Conservation (phyloP, 2,888 invertebrate species). For the Halocaridina rubra region DNA sequence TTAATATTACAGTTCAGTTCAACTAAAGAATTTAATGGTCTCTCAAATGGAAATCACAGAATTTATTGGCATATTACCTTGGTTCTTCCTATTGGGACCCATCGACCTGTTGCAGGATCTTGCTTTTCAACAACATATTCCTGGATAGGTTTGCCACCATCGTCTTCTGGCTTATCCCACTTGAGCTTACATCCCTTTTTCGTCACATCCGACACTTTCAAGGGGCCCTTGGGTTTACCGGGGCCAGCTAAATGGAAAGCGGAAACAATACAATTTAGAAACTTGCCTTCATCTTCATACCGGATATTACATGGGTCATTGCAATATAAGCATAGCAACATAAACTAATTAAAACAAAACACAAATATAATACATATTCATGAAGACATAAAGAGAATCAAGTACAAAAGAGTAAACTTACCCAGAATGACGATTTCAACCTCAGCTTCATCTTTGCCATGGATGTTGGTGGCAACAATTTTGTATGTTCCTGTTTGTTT, state of each 20-base stretch:
- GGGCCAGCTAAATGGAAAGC: conserved; percentile 86
- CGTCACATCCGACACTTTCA: conserved; percentile 86
- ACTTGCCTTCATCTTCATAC: too few relatives aligned
- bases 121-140: conserved; percentile 94
- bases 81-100: conserved; percentile 84
- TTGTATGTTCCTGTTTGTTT: conserved; percentile 91
- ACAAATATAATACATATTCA: background rate
- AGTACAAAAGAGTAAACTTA: too few relatives aligned
- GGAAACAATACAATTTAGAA: too few relatives aligned
- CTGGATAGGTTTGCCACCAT: conserved; percentile 92
- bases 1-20: too few relatives aligned
- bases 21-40: too few relatives aligned
- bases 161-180: conserved; percentile 95
- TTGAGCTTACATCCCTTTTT: conserved; percentile 87
- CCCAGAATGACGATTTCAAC: conserved; percentile 91
- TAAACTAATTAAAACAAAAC: too few relatives aligned
- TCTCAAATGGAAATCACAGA: too few relatives aligned
- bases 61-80: too few relatives aligned
- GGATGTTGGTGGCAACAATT: conserved; percentile 89
- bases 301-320: too few relatives aligned
- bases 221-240: conserved; percentile 87
- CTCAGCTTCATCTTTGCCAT: conserved; percentile 92
- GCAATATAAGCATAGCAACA: too few relatives aligned
- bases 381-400: conserved; percentile 5
- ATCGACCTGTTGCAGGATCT: conserved; percentile 72